A percentile compares a stretch with the other conserved stretches of the same genome.
Evolutionary conservation across 2,797 vertebrate genomes (phyloP).

Genomic region (Synanceia verrucosa): DNA sequence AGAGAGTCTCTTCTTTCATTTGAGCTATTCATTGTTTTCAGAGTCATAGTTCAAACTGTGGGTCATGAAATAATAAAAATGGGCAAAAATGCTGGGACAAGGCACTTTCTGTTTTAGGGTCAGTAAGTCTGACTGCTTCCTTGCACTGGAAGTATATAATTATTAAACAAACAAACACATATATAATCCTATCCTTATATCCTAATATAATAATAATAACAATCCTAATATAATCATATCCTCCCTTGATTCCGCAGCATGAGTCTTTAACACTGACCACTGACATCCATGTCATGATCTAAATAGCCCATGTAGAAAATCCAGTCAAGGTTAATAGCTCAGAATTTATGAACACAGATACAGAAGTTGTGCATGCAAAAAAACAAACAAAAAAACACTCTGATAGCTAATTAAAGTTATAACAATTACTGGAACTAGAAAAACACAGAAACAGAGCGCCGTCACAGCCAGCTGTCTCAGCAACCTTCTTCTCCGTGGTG

Average conservation of each 20-base stretch:
- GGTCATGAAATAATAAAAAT: too few species aligned
- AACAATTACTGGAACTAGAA: conserved; percentile 26
- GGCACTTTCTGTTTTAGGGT: too few species aligned
- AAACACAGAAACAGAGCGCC: conserved; percentile 34
- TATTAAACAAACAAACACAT: background rate
- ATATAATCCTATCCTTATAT: too few species aligned
- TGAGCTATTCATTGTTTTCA: too few species aligned
- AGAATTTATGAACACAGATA: conserved; percentile 1
- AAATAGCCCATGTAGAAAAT: background rate
- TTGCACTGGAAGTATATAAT: background rate
- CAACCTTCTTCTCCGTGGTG: conserved; percentile 29
- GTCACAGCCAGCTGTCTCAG: conserved; percentile 23
- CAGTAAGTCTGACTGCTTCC: background rate
- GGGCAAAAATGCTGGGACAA: too few species aligned
- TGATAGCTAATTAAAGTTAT: conserved; percentile 9
- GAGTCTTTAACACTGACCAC: background rate
- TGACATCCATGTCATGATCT: background rate
- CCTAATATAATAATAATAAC: too few species aligned
- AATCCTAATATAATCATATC: background rate
- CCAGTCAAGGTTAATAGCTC: background rate
- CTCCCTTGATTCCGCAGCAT: background rate
- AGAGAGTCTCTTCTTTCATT: too few species aligned
- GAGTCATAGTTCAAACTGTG: too few species aligned
- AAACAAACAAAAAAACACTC: conserved; percentile 5
- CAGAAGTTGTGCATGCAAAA: conserved; percentile 13